Conservation (phyloP, 1,140 invertebrate genomes). For the Oncopodura yosiiana region DNA sequence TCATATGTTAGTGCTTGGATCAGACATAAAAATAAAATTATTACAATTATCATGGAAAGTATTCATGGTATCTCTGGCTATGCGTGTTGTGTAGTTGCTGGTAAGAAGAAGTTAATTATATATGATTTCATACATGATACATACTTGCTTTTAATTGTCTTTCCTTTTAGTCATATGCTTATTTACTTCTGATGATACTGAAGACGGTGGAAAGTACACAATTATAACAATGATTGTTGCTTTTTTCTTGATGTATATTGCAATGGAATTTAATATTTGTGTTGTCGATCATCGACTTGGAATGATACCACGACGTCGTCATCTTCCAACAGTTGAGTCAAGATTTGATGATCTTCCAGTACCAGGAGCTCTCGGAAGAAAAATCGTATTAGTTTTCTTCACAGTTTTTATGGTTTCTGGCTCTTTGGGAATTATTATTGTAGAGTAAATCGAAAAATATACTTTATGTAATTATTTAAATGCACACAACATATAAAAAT, state of each 20-base stretch:
- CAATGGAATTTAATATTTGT: constrained; percentile 7
- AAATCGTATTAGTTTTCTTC: too few species aligned
- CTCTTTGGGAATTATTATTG: too few species aligned
- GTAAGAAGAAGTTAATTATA: background rate
- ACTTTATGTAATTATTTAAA: too few species aligned
- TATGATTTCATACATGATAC: background rate
- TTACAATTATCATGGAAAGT: constrained; percentile 12
- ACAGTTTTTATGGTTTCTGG: too few species aligned
- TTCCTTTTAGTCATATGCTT: constrained; percentile 3
- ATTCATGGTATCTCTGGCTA: constrained; percentile 10
- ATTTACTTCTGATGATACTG: constrained; percentile 9
- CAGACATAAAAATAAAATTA: background rate
- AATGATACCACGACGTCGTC: constrained; percentile 9
- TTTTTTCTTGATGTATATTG: too few species aligned
- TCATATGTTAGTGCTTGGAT: constrained; percentile 16
- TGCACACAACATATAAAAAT: too few species aligned
- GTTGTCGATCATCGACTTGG: constrained; percentile 6
- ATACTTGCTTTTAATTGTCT: background rate
- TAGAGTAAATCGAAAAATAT: too few species aligned
- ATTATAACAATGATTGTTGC: background rate
- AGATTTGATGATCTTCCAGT: constrained; percentile 19
- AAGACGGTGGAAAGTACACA: constrained; percentile 4
- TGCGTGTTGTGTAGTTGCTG: background rate
- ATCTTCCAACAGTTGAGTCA: constrained; percentile 18
- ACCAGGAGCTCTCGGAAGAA: too few species aligned